Evolutionary conservation across 92 coral and sea anemone genomes (phyloP).

Genomic region (Pocillopora meandrina): DNA sequence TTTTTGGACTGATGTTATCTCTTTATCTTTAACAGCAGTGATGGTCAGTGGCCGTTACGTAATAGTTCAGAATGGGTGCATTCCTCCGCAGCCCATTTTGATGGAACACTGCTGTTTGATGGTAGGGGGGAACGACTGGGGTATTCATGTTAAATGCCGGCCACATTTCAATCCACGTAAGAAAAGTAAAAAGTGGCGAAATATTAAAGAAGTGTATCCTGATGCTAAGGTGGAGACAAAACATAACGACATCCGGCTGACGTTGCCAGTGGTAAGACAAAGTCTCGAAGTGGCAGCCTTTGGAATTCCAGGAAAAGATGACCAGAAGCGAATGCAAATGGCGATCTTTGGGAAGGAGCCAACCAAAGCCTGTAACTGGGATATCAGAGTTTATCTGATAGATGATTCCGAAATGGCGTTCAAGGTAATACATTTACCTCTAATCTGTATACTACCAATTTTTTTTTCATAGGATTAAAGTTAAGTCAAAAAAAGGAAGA

Average conservation of each 20-base stretch:
- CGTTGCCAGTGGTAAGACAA: background rate
- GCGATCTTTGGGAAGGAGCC: slow-evolving; percentile 26
- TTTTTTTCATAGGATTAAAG: no score
- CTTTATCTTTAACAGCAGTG: background rate
- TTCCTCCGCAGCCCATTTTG: background rate
- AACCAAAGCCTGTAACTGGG: slow-evolving; percentile 10
- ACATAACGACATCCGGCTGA: slow-evolving; percentile 26
- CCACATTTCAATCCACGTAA: no score
- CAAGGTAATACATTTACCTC: slow-evolving; percentile 7
- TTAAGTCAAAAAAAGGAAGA: no score
- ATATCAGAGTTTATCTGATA: slow-evolving; percentile 17
- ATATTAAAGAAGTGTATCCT: slow-evolving; percentile 7
- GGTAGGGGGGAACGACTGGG: slow-evolving; percentile 12
- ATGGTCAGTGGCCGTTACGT: slow-evolving; percentile 12
- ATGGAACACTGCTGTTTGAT: slow-evolving; percentile 17
- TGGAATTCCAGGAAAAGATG: slow-evolving; percentile 30
- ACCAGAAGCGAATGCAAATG: slow-evolving; percentile 44
- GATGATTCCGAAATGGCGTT: slow-evolving; percentile 1
- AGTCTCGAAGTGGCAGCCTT: slow-evolving; percentile 32
- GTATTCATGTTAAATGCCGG: slow-evolving; percentile 8
- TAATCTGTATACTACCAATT: no score
- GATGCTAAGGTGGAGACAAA: slow-evolving; percentile 9
- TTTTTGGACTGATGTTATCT: no score
- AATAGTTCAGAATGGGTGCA: background rate
- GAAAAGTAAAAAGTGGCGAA: slow-evolving; percentile 3